Base-by-base conservation (phyloP, 2,797 vertebrate genomes). In the Cichlasoma orientale region DNA sequence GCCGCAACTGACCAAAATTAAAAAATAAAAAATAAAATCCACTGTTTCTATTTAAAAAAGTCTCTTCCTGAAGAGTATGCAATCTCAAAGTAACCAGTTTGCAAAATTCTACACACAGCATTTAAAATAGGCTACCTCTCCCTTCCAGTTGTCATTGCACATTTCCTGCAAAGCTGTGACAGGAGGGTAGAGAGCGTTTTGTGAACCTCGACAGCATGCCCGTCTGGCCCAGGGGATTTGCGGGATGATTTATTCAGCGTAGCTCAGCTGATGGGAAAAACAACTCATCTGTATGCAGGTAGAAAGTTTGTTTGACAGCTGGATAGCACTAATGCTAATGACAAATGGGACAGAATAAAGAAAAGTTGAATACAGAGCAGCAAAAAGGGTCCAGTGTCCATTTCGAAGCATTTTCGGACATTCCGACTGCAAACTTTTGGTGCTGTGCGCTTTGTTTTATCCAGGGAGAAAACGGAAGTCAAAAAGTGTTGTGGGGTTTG, bases 231-330 rank as follows among this genome's bases (percentile, higher is more conserved):
- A 13, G 75, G 36, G 61, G 52, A 79, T 75, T 63, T 56, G 21
- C 21, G 4, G 59, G 58, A 74, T 74, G 76, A 81, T 77, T 83
- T 77, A 82, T 75, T 82, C 78, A 56, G 23, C 2, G 2, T 29
- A 47, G 19, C 52, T 25, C 73, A 55, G 19, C 19, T 36, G 59
- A 82, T 74, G 53, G 75, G 6, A 69, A 57, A 16, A 47, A 47
- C 36, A 50, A 14, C 50, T 76, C 7, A 66, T 75, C 75, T 73
- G 41, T 23, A 80, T 74, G 66, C 7, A 6, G 56, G 56, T 59
- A 38, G 4, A 58, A 58, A 47, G 31, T 61, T 72, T 63, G 5
- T 47, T 21, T 25, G 18, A 41, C 47, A 53, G 68, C 25, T 61
- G 19, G 31, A 69, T n/a, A 10, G 31, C 38, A 69, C 21, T 14